phyloP scores from a whole-genome alignment of 2,113 vertebrate genomes.

The Chaetops frenatus region DNA sequence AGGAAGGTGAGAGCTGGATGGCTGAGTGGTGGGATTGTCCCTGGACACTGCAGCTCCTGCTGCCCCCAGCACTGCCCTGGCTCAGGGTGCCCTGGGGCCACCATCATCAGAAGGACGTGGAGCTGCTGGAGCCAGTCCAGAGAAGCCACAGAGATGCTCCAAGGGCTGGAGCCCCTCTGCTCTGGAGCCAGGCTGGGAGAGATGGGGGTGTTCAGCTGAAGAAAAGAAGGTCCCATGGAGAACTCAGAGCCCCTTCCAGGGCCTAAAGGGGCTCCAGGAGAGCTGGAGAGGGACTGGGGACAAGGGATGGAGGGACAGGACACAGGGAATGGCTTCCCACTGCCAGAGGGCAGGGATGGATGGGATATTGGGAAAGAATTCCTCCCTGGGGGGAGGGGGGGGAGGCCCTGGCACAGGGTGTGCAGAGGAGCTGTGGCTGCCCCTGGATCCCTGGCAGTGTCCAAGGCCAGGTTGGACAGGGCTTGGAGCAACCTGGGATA shows the following conservation, averaged over 20 bases:
- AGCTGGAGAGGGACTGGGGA: neutral
- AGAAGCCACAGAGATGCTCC: accelerated
- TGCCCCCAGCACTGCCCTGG: neutral
- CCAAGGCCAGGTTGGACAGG: neutral
- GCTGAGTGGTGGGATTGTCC: neutral
- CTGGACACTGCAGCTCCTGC: neutral
- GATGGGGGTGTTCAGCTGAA: neutral
- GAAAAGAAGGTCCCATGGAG: accelerated
- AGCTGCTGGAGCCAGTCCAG: neutral
- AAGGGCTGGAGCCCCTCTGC: neutral
- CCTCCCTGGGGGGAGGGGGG: accelerated
- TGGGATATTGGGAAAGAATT: neutral
- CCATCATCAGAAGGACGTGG: accelerated
- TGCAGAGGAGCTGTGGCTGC: neutral
- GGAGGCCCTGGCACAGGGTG: neutral
- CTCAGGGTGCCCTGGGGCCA: neutral
- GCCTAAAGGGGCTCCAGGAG: neutral
- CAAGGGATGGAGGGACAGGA: neutral
- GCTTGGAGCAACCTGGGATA: accelerated
- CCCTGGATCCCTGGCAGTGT: neutral
- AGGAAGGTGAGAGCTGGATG: neutral
- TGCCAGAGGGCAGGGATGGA: neutral
- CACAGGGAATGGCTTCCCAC: neutral
- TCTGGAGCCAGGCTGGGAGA: neutral
- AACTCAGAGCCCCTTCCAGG: accelerated